These are phyloP conservation scores for Aldrovandia affinis DNA, from an alignment of 2,797 vertebrate species.

Conservation along the genomic window DNA sequence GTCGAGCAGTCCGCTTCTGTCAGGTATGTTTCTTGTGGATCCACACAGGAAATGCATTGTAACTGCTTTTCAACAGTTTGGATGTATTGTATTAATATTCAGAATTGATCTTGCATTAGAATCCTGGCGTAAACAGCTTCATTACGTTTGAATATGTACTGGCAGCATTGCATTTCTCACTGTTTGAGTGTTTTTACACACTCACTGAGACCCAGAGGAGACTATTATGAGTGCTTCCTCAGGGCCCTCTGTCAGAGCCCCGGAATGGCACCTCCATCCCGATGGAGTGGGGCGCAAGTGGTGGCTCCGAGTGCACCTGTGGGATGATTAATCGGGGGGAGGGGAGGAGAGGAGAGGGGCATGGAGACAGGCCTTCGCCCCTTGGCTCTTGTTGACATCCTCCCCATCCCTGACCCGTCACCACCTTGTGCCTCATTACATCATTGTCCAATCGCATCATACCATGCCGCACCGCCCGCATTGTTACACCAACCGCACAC, in stretches of 20 bases:
- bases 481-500: background rate
- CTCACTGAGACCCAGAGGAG: background rate
- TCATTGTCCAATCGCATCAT: background rate
- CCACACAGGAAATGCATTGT: background rate
- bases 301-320: background rate
- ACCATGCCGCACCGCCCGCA: background rate
- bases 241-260: background rate
- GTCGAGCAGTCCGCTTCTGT: background rate
- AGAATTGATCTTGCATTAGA: background rate
- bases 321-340: constrained; percentile 13
- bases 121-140: background rate
- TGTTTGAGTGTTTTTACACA: background rate
- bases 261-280: background rate
- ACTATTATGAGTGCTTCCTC: constrained; percentile 2
- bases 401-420: background rate
- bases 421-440: background rate
- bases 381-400: constrained; percentile 10
- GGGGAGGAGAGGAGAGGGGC: background rate
- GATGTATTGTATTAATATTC: background rate
- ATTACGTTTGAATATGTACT: background rate
- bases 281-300: background rate
- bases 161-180: background rate
- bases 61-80: background rate
- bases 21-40: background rate
- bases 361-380: background rate